Conservation (phyloP, 2,113 vertebrate genomes). For the Propithecus coquereli region DNA sequence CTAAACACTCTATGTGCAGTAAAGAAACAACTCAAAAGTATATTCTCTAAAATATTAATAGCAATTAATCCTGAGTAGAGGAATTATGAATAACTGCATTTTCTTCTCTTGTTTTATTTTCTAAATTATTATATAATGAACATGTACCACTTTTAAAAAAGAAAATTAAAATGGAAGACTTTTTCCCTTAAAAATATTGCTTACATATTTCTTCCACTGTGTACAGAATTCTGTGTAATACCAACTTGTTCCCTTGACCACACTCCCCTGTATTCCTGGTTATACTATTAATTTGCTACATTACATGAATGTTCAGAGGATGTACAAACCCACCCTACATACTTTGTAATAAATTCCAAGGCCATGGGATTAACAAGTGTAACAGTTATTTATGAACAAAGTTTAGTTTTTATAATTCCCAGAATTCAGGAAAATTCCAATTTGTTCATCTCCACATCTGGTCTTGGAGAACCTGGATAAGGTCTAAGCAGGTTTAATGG, state of each 20-base stretch:
- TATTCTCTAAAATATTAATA: not conserved
- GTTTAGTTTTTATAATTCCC: not conserved
- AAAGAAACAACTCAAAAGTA: not conserved
- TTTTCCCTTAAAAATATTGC: not conserved
- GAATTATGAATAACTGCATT: not conserved
- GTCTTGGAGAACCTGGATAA: not conserved
- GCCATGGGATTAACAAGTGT: not conserved
- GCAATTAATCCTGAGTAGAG: not conserved
- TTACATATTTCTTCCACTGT: not conserved
- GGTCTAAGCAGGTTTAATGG: not conserved
- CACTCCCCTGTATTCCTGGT: not conserved
- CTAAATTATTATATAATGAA: not conserved
- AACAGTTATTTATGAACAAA: not conserved
- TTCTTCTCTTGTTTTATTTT: not conserved
- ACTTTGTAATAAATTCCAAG: not conserved
- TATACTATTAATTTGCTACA: not conserved
- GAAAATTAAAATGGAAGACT: not conserved
- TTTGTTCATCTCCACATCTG: not conserved
- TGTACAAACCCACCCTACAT: not conserved
- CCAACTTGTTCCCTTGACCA: not conserved
- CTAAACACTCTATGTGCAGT: not conserved
- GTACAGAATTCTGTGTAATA: not conserved
- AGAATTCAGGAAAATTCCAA: conserved; percentile 3
- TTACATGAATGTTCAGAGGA: not conserved
- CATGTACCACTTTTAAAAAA: not conserved